Conservation (phyloP, 1,140 invertebrate genomes). For the Brachionus angularis region DNA sequence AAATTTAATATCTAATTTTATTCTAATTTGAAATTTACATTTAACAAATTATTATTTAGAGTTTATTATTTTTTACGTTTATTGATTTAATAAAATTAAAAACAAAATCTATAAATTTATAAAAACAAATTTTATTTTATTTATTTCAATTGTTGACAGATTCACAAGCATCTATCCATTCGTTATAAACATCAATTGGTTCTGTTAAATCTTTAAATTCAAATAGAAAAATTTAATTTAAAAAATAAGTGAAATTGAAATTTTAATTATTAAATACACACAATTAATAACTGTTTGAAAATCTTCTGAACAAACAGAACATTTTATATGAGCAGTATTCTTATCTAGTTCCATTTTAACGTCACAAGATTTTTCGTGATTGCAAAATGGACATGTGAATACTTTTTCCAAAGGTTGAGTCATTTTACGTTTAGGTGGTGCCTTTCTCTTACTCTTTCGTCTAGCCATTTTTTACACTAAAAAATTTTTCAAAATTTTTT, state of each 20-base stretch:
- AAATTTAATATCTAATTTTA: background rate
- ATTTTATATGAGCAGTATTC: slow-evolving; percentile 61
- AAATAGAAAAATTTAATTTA: slow-evolving; percentile 39
- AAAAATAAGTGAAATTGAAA: background rate
- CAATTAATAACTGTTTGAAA: slow-evolving; percentile 94
- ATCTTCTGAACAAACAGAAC: slow-evolving; percentile 89
- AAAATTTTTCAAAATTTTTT: too few relatives aligned
- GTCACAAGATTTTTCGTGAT: slow-evolving; percentile 98
- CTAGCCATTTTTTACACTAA: slow-evolving; percentile 5
- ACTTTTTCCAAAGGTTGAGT: slow-evolving; percentile 88
- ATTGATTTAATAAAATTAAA: too few relatives aligned
- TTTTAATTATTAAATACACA: slow-evolving; percentile 46
- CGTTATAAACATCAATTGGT: slow-evolving; percentile 96
- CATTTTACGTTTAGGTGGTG: slow-evolving; percentile 86
- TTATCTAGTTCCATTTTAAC: slow-evolving; percentile 95
- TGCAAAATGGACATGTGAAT: slow-evolving; percentile 99
- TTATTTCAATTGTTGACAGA: slow-evolving; percentile 65
- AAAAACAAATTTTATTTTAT: background rate
- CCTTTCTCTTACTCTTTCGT: slow-evolving; percentile 89
- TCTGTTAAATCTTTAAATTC: slow-evolving; percentile 74
- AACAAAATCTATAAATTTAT: background rate
- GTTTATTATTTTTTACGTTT: too few relatives aligned
- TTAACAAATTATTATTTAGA: too few relatives aligned
- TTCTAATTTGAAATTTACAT: slow-evolving; percentile 13
- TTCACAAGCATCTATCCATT: slow-evolving; percentile 99